phyloP scores from a whole-genome alignment of 1,140 invertebrate species.

The Brachionus rotundiformis region DNA sequence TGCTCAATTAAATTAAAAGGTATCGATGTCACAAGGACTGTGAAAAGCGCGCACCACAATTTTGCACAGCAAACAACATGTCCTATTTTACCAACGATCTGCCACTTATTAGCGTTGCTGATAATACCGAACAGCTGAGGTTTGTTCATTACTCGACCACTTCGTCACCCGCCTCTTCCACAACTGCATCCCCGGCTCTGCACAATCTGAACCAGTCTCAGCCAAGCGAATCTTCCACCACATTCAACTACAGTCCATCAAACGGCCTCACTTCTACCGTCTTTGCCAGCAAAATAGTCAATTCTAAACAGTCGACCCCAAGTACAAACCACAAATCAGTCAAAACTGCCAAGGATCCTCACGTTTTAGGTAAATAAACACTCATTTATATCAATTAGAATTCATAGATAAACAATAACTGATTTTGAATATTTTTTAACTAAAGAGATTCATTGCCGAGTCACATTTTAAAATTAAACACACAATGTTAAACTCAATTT shows the following conservation, averaged over 20 bases:
- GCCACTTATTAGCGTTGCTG: neutral
- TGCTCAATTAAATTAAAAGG: no score
- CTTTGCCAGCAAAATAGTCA: constrained; percentile 34
- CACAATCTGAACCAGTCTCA: constrained; percentile 24
- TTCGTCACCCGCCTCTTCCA: constrained; percentile 28
- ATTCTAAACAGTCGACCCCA: constrained; percentile 19
- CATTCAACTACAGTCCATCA: neutral
- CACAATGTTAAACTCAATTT: no score
- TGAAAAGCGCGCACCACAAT: constrained; percentile 12
- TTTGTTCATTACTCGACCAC: constrained; percentile 1
- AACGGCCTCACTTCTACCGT: neutral
- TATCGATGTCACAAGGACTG: constrained; percentile 51
- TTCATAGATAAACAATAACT: no score
- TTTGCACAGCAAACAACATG: neutral
- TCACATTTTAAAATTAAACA: no score
- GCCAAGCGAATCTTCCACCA: neutral
- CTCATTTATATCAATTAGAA: no score
- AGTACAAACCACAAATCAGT: neutral
- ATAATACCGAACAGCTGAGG: neutral
- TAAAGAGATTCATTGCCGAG: no score
- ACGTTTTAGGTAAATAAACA: neutral
- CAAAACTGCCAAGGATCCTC: neutral
- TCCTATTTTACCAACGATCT: neutral
- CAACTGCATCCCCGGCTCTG: constrained; percentile 19
- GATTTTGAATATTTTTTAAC: neutral